Percentiles rank a stretch among this genome's conserved stretches.
These are phyloP conservation scores for Empis livida DNA, from an alignment of 2,888 invertebrate species.

Conservation along the genomic window DNA sequence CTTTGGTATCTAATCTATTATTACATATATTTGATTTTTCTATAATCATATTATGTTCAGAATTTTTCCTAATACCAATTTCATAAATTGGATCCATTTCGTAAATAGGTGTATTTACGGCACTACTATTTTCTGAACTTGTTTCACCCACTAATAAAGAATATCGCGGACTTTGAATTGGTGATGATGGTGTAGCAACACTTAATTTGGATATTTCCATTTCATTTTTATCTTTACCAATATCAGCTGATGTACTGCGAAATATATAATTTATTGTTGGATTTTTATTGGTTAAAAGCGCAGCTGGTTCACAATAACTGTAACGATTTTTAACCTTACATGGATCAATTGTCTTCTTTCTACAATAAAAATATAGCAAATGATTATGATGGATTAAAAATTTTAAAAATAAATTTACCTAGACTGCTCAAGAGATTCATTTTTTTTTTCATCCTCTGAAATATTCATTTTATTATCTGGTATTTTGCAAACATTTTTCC, in stretches of 20 bases:
- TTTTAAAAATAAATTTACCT: not conserved
- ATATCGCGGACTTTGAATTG: conserved; percentile 33
- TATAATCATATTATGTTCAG: conserved; percentile 9
- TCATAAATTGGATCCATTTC: conserved; percentile 31
- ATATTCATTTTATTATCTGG: conserved; percentile 16
- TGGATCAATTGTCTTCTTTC: not conserved
- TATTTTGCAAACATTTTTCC: conserved; percentile 16
- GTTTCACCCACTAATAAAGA: conserved; percentile 35
- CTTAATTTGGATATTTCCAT: conserved; percentile 27
- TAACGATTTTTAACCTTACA: conserved; percentile 20
- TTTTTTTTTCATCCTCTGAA: conserved; percentile 14
- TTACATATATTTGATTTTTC: conserved; percentile 18
- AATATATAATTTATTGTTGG: conserved; percentile 17
- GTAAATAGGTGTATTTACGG: conserved; percentile 34
- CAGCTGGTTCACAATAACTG: conserved; percentile 21
- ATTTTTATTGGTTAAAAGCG: conserved; percentile 3
- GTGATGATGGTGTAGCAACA: conserved; percentile 30
- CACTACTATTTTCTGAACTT: conserved; percentile 35
- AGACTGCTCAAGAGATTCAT: not conserved
- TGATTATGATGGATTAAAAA: too few relatives aligned
- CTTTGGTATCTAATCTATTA: conserved; percentile 16
- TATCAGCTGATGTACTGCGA: conserved; percentile 21
- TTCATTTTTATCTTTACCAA: conserved; percentile 20
- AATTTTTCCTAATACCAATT: conserved; percentile 23
- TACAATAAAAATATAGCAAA: too few relatives aligned